Conservation (phyloP, 1,140 invertebrate species). For the Stegodyphus dumicola region DNA sequence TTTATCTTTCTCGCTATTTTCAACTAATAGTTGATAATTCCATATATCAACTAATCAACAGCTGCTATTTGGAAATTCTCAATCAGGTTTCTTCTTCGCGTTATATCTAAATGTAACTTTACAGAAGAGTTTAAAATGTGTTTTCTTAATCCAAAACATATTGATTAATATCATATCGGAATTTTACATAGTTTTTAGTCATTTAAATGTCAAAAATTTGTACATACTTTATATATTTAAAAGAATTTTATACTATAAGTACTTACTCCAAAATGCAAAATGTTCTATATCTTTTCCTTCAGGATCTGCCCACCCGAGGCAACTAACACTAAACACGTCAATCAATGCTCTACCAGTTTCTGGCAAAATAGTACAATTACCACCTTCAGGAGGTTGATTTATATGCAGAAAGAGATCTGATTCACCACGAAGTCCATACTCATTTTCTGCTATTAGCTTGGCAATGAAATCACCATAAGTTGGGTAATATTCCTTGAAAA, state of each 20-base stretch:
- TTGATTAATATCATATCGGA: too few species aligned
- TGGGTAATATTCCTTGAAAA: constrained; percentile 65
- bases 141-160: too few species aligned
- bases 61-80: too few species aligned
- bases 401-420: constrained; percentile 66
- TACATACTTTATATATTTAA: background rate
- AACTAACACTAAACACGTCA: constrained; percentile 64
- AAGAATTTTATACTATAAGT: background rate
- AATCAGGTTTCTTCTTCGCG: too few species aligned
- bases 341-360: constrained; percentile 63
- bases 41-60: too few species aligned
- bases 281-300: constrained; percentile 65
- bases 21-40: too few species aligned
- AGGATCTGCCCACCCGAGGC: constrained; percentile 66
- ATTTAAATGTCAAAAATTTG: too few species aligned
- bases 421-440: constrained; percentile 63
- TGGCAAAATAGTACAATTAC: constrained; percentile 63
- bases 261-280: constrained; percentile 65
- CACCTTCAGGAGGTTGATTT: constrained; percentile 65
- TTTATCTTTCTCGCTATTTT: too few species aligned
- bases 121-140: too few species aligned
- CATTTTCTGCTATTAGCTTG: constrained; percentile 64
- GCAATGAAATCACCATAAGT: constrained; percentile 65
- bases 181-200: too few species aligned
- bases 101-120: too few species aligned